These are phyloP conservation scores for Drosophila subquinaria DNA, from an alignment of 2,888 invertebrate species.

Conservation along the genomic window DNA sequence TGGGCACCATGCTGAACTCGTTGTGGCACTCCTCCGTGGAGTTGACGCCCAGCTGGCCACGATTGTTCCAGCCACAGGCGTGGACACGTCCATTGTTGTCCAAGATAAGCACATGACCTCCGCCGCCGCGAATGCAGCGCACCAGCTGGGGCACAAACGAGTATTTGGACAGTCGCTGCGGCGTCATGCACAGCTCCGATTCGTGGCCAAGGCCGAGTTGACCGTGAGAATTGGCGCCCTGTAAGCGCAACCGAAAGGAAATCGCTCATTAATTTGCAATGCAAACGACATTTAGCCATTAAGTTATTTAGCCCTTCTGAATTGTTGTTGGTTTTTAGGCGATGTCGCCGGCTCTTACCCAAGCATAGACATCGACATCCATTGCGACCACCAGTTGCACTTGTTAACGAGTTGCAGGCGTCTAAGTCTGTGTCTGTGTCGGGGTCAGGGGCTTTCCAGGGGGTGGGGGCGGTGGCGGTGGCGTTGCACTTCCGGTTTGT, in stretches of 20 bases:
- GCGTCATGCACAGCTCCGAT: slow-evolving; percentile 89
- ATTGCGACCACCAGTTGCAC: slow-evolving; percentile 71
- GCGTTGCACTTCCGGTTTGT: slow-evolving; percentile 74
- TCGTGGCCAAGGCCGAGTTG: slow-evolving; percentile 90
- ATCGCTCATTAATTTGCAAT: slow-evolving; percentile 80
- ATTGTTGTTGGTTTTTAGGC: slow-evolving; percentile 2
- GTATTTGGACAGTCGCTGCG: slow-evolving; percentile 84
- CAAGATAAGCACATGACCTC: slow-evolving; percentile 91
- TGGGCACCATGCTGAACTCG: slow-evolving; percentile 86
- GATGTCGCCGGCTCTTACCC: slow-evolving; percentile 56
- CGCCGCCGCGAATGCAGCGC: slow-evolving; percentile 90
- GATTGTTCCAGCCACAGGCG: slow-evolving; percentile 92
- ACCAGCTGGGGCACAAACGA: slow-evolving; percentile 86
- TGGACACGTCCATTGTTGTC: slow-evolving; percentile 89
- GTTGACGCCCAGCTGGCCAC: slow-evolving; percentile 89
- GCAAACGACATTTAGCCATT: slow-evolving; percentile 54
- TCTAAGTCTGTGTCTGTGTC: not conserved
- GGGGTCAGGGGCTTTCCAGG: slow-evolving; percentile 13
- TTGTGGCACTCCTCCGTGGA: slow-evolving; percentile 76
- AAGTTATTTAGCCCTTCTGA: not conserved
- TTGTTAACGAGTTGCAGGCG: not conserved
- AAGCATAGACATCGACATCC: slow-evolving; percentile 65
- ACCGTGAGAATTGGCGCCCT: slow-evolving; percentile 95
- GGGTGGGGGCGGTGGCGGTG: slow-evolving; percentile 8
- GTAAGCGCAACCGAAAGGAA: slow-evolving; percentile 72